phyloP scores from a whole-genome alignment of 2,113 vertebrate genomes.

The Oreochromis spilurus region DNA sequence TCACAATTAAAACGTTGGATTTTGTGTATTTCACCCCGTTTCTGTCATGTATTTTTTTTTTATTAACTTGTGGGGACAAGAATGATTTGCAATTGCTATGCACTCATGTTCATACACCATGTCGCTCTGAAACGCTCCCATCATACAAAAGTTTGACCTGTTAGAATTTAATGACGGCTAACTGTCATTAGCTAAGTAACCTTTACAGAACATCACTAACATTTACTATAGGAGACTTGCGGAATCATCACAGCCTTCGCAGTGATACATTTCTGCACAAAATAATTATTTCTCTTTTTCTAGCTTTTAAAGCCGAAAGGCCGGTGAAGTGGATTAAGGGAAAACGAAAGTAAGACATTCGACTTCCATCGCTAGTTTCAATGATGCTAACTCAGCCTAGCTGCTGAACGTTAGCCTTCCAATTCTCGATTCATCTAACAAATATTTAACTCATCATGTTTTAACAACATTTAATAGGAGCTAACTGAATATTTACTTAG shows the following conservation, averaged over 20 bases:
- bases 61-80: neutral
- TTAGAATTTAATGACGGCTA: neutral
- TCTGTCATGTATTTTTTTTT: too few species aligned
- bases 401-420: neutral
- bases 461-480: neutral
- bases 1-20: neutral
- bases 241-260: neutral
- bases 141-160: neutral
- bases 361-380: neutral
- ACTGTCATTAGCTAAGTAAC: neutral
- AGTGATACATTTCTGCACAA: neutral
- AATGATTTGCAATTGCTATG: neutral
- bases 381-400: neutral
- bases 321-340: neutral
- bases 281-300: neutral
- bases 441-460: too few species aligned
- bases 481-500: neutral
- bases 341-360: constrained; percentile 52
- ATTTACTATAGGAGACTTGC: accelerated
- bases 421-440: neutral
- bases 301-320: neutral
- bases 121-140: neutral
- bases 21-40: neutral
- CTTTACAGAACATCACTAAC: neutral
- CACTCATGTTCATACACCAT: neutral